These are phyloP conservation scores for Heterotilapia buettikoferi DNA, from an alignment of 2,113 vertebrate species.

Conservation along the genomic window DNA sequence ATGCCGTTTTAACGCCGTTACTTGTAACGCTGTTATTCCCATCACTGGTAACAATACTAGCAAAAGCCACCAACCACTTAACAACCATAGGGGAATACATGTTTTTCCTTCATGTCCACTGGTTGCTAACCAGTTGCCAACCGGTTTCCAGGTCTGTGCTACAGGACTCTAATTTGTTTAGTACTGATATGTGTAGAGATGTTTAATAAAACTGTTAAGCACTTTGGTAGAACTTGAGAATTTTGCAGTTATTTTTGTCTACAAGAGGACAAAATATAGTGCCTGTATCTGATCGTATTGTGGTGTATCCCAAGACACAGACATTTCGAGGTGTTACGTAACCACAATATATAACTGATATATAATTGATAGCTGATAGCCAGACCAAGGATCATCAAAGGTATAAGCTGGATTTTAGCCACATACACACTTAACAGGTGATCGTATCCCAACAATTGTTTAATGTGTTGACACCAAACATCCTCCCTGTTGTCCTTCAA, in stretches of 20 bases:
- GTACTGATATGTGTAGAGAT: neutral
- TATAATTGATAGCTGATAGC: neutral
- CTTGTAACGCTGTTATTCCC: too few relatives aligned
- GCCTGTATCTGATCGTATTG: neutral
- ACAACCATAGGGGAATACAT: neutral
- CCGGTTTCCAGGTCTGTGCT: neutral
- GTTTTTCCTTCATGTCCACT: neutral
- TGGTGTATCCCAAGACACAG: neutral
- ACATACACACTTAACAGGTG: neutral
- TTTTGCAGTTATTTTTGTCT: neutral
- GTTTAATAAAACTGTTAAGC: neutral
- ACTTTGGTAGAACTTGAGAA: neutral
- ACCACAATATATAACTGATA: neutral
- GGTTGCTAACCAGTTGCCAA: neutral
- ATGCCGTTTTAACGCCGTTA: too few relatives aligned
- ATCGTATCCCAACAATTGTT: neutral
- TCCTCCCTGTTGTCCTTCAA: neutral
- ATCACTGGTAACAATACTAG: neutral
- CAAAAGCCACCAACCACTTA: neutral
- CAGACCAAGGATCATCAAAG: neutral
- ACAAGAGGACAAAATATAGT: neutral
- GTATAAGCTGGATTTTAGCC: neutral
- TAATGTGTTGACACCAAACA: neutral
- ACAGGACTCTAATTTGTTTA: neutral
- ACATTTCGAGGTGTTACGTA: too few relatives aligned